Conservation (phyloP, 2,888 invertebrate species). For the Nezara viridula region DNA sequence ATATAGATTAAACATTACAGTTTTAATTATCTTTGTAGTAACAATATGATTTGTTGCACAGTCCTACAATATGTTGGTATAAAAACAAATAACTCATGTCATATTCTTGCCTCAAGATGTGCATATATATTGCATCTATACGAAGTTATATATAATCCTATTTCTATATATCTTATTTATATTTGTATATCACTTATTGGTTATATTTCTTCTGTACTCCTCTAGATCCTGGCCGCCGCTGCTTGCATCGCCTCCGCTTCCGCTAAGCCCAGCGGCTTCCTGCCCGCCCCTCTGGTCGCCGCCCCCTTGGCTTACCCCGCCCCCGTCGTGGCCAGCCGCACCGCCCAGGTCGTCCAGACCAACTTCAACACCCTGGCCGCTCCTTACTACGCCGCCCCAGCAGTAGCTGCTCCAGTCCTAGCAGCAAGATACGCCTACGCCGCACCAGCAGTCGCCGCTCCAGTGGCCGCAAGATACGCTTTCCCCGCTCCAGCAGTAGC, state of each 20-base stretch:
- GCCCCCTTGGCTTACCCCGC: conserved; percentile 66
- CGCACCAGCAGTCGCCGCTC: conserved; percentile 67
- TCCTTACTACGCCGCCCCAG: conserved; percentile 67
- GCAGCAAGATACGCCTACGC: conserved; percentile 58
- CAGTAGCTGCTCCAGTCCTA: conserved; percentile 38
- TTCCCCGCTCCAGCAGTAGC: conserved; percentile 59
- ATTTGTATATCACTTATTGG: too few species aligned
- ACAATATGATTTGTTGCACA: too few species aligned
- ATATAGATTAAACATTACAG: too few species aligned
- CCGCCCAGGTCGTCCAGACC: conserved; percentile 74
- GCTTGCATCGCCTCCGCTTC: conserved; percentile 13
- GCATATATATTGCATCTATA: too few species aligned
- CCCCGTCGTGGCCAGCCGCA: conserved; percentile 76
- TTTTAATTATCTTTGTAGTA: too few species aligned
- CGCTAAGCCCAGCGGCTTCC: conserved; percentile 37
- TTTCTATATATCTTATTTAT: too few species aligned
- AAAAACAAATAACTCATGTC: too few species aligned
- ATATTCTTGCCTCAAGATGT: too few species aligned
- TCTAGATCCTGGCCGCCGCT: not conserved
- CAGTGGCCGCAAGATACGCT: conserved; percentile 9
- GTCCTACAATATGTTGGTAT: too few species aligned
- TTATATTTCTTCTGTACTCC: not conserved
- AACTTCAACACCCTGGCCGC: conserved; percentile 70
- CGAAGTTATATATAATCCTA: too few species aligned
- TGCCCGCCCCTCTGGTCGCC: conserved; percentile 62